Conservation (phyloP, 2,797 vertebrate species). For the Morelia viridis region DNA sequence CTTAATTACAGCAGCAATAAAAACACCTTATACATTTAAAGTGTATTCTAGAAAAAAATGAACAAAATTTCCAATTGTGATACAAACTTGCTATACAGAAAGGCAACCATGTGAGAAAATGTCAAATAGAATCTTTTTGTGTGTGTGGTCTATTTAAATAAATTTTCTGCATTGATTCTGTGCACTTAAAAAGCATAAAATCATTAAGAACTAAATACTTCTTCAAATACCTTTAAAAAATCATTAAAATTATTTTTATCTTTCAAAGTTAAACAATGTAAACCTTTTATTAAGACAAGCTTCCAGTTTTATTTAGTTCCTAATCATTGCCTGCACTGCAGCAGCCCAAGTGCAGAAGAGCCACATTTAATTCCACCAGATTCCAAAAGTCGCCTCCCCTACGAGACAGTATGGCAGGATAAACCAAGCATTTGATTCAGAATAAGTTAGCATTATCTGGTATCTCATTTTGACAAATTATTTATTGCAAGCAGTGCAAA, state of each 20-base stretch:
- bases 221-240: slow-evolving; percentile 5
- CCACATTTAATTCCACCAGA: not conserved
- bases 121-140: slow-evolving; percentile 57
- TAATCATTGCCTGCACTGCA: not conserved
- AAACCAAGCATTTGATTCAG: not conserved
- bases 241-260: not conserved
- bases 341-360: not conserved
- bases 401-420: not conserved
- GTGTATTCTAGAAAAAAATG: slow-evolving; percentile 66
- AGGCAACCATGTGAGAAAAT: slow-evolving; percentile 69
- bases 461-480: not conserved
- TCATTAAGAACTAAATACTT: slow-evolving; percentile 50
- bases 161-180: slow-evolving; percentile 50
- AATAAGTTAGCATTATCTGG: not conserved
- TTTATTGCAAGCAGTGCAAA: not conserved
- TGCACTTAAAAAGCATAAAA: slow-evolving; percentile 51
- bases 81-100: slow-evolving; percentile 54
- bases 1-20: slow-evolving; percentile 71
- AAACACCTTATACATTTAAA: slow-evolving; percentile 69
- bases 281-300: not conserved
- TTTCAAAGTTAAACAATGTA: not conserved
- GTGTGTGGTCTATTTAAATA: slow-evolving; percentile 57
- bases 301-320: not conserved
- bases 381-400: not conserved
- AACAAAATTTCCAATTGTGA: slow-evolving; percentile 66